phyloP scores from a whole-genome alignment of 2,888 invertebrate genomes.

The Aphidoletes aphidimyza region DNA sequence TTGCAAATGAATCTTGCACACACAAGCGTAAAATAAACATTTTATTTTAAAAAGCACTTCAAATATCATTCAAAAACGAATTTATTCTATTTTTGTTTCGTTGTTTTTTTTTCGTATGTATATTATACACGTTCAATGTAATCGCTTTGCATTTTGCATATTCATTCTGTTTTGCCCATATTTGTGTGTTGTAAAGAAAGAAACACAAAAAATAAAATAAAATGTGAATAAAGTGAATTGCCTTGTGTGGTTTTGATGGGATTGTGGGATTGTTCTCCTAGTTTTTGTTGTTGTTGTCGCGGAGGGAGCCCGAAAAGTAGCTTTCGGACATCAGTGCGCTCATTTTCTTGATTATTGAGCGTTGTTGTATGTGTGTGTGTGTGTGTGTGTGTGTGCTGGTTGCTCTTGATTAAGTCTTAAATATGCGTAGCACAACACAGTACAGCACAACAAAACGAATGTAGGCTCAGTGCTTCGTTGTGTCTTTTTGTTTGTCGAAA shows the following conservation, averaged over 20 bases:
- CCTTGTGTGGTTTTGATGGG: background rate
- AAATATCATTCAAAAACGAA: constrained; percentile 17
- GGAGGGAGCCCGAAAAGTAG: too few species aligned
- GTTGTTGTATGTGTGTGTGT: too few species aligned
- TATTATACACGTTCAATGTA: background rate
- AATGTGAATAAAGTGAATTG: background rate
- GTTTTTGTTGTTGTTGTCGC: too few species aligned
- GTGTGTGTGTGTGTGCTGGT: too few species aligned
- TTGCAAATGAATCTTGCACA: background rate
- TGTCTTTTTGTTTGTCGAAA: too few species aligned
- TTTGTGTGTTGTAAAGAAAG: background rate
- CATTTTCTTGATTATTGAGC: too few species aligned
- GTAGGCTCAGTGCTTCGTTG: background rate
- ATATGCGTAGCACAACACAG: too few species aligned
- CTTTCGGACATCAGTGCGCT: too few species aligned
- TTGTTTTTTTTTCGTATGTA: too few species aligned
- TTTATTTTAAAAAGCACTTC: background rate
- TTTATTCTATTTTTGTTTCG: constrained; percentile 17
- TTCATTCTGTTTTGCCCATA: background rate
- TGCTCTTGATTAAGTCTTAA: too few species aligned
- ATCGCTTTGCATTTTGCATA: constrained; percentile 33
- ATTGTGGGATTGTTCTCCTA: too few species aligned
- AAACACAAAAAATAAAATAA: background rate
- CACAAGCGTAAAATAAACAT: constrained; percentile 12
- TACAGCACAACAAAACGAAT: too few species aligned